Evolutionary conservation across 2,888 invertebrate species (phyloP).

Genomic region (Iphiclides podalirius): DNA sequence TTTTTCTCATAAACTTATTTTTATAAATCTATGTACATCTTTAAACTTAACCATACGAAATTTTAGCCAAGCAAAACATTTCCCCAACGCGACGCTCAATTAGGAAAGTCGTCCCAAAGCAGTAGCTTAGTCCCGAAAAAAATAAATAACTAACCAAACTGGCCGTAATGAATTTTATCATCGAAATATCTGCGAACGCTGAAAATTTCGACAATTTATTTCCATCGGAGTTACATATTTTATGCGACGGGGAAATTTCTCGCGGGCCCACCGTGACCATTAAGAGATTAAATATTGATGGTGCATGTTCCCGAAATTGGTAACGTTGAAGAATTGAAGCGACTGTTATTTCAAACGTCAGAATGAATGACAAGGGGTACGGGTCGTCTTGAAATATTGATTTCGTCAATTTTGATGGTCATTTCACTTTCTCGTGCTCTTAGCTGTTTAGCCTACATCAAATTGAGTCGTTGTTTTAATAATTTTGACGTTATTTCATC

Average conservation of each 20-base stretch:
- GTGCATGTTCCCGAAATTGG: slow-evolving; percentile 23
- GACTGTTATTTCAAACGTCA: slow-evolving; percentile 42
- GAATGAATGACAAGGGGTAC: slow-evolving; percentile 37
- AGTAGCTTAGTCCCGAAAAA: neutral
- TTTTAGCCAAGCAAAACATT: no score
- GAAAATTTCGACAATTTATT: slow-evolving; percentile 12
- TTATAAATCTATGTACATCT: no score
- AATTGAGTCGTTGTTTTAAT: neutral
- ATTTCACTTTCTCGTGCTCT: slow-evolving; percentile 28
- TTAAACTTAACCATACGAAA: no score
- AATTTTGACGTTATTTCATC: slow-evolving; percentile 1
- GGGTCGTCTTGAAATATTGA: slow-evolving; percentile 36
- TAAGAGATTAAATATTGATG: slow-evolving; percentile 33
- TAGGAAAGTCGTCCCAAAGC: no score
- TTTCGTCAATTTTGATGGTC: slow-evolving; percentile 25
- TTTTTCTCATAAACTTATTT: no score
- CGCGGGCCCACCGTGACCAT: slow-evolving; percentile 31
- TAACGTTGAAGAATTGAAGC: slow-evolving; percentile 18
- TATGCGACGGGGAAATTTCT: slow-evolving; percentile 18
- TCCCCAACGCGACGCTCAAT: no score
- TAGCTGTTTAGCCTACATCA: slow-evolving; percentile 14
- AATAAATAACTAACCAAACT: neutral
- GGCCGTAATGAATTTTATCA: neutral
- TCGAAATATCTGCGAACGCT: neutral
- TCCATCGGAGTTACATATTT: slow-evolving; percentile 17